Evolutionary conservation across 2,113 vertebrate species (phyloP).

Genomic region (Redunca redunca): DNA sequence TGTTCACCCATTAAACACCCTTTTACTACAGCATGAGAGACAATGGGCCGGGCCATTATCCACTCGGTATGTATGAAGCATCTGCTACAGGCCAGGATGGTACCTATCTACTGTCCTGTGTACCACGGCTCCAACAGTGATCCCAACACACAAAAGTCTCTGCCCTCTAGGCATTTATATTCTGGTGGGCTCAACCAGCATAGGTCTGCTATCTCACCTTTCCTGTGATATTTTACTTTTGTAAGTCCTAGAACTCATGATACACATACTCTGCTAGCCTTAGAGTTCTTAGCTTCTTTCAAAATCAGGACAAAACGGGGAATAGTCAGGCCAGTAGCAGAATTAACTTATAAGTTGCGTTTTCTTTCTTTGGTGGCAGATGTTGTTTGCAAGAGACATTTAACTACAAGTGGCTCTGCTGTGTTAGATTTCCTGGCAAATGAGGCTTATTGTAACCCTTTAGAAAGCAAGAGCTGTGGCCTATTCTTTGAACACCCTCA

Average conservation of each 20-base stretch:
- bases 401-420: not conserved
- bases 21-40: not conserved
- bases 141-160: not conserved
- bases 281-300: not conserved
- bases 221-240: not conserved
- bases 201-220: not conserved
- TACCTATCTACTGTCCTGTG: not conserved
- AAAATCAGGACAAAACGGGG: not conserved
- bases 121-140: not conserved
- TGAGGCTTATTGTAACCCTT: not conserved
- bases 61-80: not conserved
- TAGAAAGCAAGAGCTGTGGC: not conserved
- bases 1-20: not conserved
- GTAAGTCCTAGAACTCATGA: not conserved
- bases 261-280: not conserved
- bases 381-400: not conserved
- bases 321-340: not conserved
- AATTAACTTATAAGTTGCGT: not conserved
- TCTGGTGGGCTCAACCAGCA: not conserved
- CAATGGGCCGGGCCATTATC: not conserved
- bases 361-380: not conserved
- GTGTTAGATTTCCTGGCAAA: not conserved
- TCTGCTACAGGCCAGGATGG: fast-evolving
- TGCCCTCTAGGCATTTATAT: not conserved
- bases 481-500: not conserved